These are phyloP conservation scores for Andrena bicolor DNA, from an alignment of 2,888 invertebrate genomes.

Conservation along the genomic window DNA sequence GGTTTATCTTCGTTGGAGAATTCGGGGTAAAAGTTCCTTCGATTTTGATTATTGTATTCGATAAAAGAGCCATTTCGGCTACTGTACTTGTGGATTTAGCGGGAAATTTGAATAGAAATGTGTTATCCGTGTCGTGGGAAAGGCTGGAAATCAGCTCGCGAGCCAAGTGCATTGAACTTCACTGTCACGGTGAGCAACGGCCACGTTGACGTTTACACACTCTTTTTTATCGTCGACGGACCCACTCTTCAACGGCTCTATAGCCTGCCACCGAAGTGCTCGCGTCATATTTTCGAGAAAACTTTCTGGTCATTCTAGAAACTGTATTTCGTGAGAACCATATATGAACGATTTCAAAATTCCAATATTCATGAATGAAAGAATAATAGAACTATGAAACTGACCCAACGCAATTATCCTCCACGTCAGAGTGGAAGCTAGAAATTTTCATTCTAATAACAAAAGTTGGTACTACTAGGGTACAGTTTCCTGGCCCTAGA, in stretches of 20 bases:
- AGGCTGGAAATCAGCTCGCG: conserved; percentile 39
- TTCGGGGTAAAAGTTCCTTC: too few species aligned
- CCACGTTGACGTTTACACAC: conserved; percentile 61
- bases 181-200: conserved; percentile 29
- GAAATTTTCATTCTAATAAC: too few species aligned
- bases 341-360: too few species aligned
- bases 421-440: too few species aligned
- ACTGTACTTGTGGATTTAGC: too few species aligned
- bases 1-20: too few species aligned
- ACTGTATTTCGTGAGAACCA: neutral
- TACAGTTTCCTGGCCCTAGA: too few species aligned
- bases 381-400: too few species aligned
- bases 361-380: too few species aligned
- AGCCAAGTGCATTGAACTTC: conserved; percentile 61
- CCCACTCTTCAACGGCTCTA: conserved; percentile 12
- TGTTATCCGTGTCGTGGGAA: conserved; percentile 47
- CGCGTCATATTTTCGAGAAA: neutral
- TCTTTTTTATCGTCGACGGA: conserved; percentile 46
- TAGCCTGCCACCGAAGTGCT: conserved; percentile 15
- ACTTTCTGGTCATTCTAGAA: neutral
- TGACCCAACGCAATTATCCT: too few species aligned
- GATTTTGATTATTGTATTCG: neutral
- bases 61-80: neutral
- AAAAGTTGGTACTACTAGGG: too few species aligned
- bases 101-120: neutral